These are phyloP conservation scores for Spodoptera frugiperda DNA, from an alignment of 1,140 invertebrate species.

Conservation along the genomic window DNA sequence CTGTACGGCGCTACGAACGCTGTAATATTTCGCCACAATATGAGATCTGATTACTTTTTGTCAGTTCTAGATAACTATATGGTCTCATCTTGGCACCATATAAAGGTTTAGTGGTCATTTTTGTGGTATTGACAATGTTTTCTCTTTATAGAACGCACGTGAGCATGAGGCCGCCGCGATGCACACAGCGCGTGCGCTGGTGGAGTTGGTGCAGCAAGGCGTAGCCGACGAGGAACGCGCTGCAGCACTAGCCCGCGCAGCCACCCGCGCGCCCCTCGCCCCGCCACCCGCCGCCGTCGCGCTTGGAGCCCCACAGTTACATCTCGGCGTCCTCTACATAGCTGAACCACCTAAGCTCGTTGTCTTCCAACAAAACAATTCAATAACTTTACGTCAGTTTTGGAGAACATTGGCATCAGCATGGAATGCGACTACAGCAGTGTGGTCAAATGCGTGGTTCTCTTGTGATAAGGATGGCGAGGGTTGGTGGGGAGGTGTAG, in stretches of 20 bases:
- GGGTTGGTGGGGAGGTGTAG: slow-evolving; percentile 77
- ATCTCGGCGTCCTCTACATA: slow-evolving; percentile 80
- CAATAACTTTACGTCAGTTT: slow-evolving; percentile 73
- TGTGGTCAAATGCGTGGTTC: slow-evolving; percentile 81
- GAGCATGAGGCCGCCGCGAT: slow-evolving; percentile 76
- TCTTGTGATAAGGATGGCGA: slow-evolving; percentile 68
- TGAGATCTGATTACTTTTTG: too few species aligned
- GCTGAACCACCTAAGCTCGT: slow-evolving; percentile 71
- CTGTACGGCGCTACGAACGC: too few species aligned
- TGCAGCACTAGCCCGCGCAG: slow-evolving; percentile 75
- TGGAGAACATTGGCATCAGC: slow-evolving; percentile 80
- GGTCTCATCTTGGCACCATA: too few species aligned
- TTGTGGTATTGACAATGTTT: not conserved
- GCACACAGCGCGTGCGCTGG: slow-evolving; percentile 74
- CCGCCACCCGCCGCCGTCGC: slow-evolving; percentile 79
- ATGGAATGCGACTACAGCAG: slow-evolving; percentile 75
- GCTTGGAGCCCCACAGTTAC: slow-evolving; percentile 80
- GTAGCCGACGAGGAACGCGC: slow-evolving; percentile 72
- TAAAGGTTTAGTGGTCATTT: too few species aligned
- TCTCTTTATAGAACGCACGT: slow-evolving; percentile 66
- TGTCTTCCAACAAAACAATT: slow-evolving; percentile 81
- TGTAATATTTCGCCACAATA: too few species aligned
- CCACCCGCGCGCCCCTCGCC: slow-evolving; percentile 68
- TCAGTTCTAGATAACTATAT: too few species aligned
- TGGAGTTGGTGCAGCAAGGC: slow-evolving; percentile 75